Percentiles rank a stretch among this genome's conserved stretches.
phyloP scores from a whole-genome alignment of 2,113 vertebrate species.

The Mustelus asterias region DNA sequence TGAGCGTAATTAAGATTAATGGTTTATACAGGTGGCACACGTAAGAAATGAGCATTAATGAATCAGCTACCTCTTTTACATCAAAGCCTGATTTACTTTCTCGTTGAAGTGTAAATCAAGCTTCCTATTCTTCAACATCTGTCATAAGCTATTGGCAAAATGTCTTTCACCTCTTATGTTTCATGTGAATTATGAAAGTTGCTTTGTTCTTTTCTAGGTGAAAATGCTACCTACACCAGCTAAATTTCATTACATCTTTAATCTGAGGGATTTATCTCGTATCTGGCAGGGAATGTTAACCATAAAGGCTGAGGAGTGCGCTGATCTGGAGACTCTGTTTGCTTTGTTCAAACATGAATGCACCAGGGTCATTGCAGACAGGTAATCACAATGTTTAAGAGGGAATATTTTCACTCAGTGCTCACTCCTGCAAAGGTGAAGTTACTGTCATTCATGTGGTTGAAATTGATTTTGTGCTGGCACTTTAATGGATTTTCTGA shows the following conservation, averaged over 20 bases:
- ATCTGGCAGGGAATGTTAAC: constrained; percentile 71
- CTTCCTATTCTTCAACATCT: too few species aligned
- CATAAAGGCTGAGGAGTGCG: constrained; percentile 58
- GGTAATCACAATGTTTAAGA: constrained; percentile 44
- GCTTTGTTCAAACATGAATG: constrained; percentile 66
- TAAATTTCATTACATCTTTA: constrained; percentile 72
- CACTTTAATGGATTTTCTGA: background rate
- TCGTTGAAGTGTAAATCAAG: background rate
- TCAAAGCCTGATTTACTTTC: background rate
- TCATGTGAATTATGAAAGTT: constrained; percentile 38
- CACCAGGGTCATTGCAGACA: constrained; percentile 64
- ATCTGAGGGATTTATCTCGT: constrained; percentile 66
- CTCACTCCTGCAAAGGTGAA: background rate
- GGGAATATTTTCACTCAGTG: background rate
- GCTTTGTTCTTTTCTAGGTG: constrained; percentile 46
- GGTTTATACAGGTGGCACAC: background rate
- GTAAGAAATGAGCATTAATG: background rate
- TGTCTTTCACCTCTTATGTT: background rate
- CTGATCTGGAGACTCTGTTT: constrained; percentile 42
- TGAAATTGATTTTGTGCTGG: background rate
- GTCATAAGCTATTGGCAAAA: background rate
- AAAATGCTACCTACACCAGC: constrained; percentile 70
- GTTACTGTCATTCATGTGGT: background rate
- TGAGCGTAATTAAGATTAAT: background rate
- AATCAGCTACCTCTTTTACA: background rate